Evolutionary conservation across 2,113 vertebrate species (phyloP).

Genomic region (Chaetura pelagica): DNA sequence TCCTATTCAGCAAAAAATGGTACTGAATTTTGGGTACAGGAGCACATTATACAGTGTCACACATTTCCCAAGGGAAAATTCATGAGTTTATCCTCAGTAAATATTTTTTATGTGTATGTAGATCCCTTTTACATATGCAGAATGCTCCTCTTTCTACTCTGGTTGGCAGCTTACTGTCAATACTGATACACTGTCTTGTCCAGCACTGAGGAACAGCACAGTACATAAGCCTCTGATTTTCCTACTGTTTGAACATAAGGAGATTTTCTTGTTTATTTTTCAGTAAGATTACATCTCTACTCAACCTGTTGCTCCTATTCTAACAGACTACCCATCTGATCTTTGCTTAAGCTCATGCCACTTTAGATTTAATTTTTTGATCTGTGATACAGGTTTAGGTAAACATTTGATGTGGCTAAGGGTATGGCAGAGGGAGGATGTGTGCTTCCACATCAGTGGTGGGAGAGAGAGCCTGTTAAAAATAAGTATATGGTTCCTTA

Average conservation of each 20-base stretch:
- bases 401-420: background rate
- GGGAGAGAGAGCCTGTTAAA: background rate
- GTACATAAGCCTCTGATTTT: background rate
- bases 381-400: accelerated
- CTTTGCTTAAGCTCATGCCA: background rate
- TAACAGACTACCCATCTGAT: background rate
- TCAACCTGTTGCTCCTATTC: background rate
- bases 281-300: background rate
- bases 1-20: background rate
- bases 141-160: background rate
- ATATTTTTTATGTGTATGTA: background rate
- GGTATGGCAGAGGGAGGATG: background rate
- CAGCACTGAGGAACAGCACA: background rate
- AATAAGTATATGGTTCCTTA: background rate
- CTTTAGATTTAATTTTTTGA: background rate
- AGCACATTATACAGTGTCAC: accelerated
- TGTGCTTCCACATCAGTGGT: background rate
- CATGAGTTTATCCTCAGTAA: background rate
- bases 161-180: background rate
- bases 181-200: background rate
- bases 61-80: background rate
- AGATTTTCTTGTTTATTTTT: background rate
- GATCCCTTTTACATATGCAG: background rate
- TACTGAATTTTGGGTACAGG: background rate
- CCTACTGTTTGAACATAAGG: background rate